Base-by-base conservation (phyloP, 2,797 vertebrate species). In the Salarias fasciatus region DNA sequence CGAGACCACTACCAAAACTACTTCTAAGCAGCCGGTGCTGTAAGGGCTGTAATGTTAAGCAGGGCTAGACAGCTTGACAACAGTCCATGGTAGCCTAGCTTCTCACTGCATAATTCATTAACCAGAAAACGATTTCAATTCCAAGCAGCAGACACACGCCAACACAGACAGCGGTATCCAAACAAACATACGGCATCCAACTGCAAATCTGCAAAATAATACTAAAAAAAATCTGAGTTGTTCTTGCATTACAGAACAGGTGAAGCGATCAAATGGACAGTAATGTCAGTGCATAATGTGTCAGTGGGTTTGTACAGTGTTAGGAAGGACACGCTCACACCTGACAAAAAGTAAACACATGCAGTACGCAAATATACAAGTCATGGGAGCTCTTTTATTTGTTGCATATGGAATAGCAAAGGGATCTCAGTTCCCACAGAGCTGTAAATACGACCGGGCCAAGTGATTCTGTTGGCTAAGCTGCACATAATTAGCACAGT, bases 91-190 rank as follows among this genome's bases (percentile, higher is more conserved):
- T 83, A 81, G 80, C 56, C 75, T 79, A 35, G 66, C 80, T 61
- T 74, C 61, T 69, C 77, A 8, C 56, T 90, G 79, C 87, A 91
- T 90, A 84, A 90, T 91, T 89, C 65, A 91, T 91, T 75, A 74
- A 70, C 69, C 79, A 76, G 70, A 70, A 84, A 84, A 85, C 69
- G 43, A 79, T 72, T 85, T 73, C 73, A 61, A 75, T 66, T 84
- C 71, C 62, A 83, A 82, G 65, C 60, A 58, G 52, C 53, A 76
- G 57, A 35, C 33, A 35, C 33, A 35, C 6, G 35, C 65, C 72
- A 72, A 79, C 53, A 60, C 61, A 10, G 33, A 29, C 42, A 41
- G 46, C 53, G 41, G 46, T 51, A 51, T 48, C 36, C 44, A 84
- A 77, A 73, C 50, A 84, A 69, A 78, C 63, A 60, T 31, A 66